Evolutionary conservation across 2,113 vertebrate genomes (phyloP).

Genomic region (Podiceps cristatus): DNA sequence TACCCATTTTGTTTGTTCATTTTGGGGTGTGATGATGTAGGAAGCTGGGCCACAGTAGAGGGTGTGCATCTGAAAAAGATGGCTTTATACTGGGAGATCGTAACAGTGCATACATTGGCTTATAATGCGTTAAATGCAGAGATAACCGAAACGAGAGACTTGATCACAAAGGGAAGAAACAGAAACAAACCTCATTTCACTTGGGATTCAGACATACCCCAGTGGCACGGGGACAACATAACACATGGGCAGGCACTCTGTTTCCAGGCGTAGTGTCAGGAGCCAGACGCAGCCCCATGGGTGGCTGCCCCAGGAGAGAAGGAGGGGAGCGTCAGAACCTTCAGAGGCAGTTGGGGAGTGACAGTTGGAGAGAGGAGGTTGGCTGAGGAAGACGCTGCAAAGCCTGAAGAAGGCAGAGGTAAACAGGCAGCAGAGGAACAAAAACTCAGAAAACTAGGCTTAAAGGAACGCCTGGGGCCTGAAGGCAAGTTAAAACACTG

Average conservation of each 20-base stretch:
- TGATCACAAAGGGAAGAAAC: background rate
- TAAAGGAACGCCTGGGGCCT: background rate
- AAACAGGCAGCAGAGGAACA: background rate
- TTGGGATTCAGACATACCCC: background rate
- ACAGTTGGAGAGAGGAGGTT: background rate
- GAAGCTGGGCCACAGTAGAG: background rate
- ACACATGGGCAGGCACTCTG: rapidly evolving
- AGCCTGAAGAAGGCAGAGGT: background rate
- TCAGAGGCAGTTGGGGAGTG: background rate
- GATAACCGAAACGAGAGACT: background rate
- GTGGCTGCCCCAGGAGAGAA: background rate
- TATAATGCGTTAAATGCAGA: background rate
- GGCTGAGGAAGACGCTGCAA: background rate
- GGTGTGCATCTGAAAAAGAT: background rate
- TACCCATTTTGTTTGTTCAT: background rate
- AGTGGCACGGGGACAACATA: rapidly evolving
- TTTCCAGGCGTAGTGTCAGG: background rate
- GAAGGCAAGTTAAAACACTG: background rate
- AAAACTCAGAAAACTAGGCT: background rate
- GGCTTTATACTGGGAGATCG: background rate
- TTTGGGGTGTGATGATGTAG: background rate
- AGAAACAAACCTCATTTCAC: rapidly evolving
- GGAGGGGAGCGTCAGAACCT: background rate
- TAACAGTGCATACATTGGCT: background rate
- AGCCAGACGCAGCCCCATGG: background rate